Evolutionary conservation across 2,888 invertebrate genomes (phyloP), one percentile per base, ranked within the genome.

Genomic region (Cephus runcator): DNA sequence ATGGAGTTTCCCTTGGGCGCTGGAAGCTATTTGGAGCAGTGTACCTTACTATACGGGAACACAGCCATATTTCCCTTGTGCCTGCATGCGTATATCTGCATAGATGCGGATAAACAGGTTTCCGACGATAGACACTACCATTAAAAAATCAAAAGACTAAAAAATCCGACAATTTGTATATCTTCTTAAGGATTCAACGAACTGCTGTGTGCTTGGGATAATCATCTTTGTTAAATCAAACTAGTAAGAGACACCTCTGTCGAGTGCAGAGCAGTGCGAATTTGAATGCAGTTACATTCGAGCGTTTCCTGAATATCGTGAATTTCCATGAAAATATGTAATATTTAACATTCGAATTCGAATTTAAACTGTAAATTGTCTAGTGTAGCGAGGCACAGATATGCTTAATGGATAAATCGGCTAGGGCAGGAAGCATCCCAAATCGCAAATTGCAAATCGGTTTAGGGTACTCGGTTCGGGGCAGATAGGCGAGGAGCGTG

Each of bases 1-100:
- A 89, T 90, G 85, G 89, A 88, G 87, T 87, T 84, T 81, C 82
- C 84, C 82, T 77, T 76, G 78, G 76, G 69, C 76, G 81, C 76
- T 77, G 80, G 81, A 75, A 80, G 78, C 79, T 77, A 81, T 81
- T 81, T 81, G 81, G 79, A 81, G 74, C 79, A 78, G 75, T 34
- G 74, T 73, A 73, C 71, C 23, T 56, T 56, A 56, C 40, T 23
- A 23, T 30, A 34, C 15, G 34, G 12, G 12, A 71, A 30, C 71
- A 30, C 71, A 30, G 31, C 15, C 71, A 71, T 30, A 71, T 71
- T 56, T 9, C 40, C 40, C 40, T 15, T 9, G 23, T 56, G 40
- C 40, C 12, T 40, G 40, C 1, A 40, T 15, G 40, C 40, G 40
- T 4, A 15, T 40, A 40, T 40, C 40, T 56, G 40, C 40, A 56